Evolutionary conservation across 2,113 vertebrate species (phyloP).

Genomic region (Toxostoma redivivum): DNA sequence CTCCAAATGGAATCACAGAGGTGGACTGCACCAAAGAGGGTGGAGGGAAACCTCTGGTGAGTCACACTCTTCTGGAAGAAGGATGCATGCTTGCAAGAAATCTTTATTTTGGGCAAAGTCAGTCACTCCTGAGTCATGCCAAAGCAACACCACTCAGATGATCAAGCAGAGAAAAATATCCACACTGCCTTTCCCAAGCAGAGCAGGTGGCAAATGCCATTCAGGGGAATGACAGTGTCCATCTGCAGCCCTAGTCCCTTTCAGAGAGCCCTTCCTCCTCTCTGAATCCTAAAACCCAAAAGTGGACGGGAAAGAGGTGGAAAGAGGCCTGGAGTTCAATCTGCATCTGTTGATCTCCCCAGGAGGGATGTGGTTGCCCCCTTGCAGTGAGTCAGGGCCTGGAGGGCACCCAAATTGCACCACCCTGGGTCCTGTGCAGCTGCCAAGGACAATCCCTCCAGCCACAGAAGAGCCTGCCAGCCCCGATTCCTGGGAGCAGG

Average conservation of each 20-base stretch:
- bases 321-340: neutral
- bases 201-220: accelerated
- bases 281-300: neutral
- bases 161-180: neutral
- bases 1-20: neutral
- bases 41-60: neutral
- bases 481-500: neutral
- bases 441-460: neutral
- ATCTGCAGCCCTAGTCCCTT: accelerated
- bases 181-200: neutral
- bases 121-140: neutral
- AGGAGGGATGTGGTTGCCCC: neutral
- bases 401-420: neutral
- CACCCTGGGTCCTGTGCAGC: accelerated
- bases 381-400: neutral
- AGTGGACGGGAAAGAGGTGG: neutral
- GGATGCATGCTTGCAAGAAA: neutral
- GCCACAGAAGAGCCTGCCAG: neutral
- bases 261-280: neutral
- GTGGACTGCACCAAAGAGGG: neutral
- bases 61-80: neutral
- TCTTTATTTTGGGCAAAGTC: neutral
- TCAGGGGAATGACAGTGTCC: accelerated
- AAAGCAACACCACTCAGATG: neutral
- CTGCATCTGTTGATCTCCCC: neutral